Conservation (phyloP, 2,888 invertebrate genomes). For the Amphipyra berbera region DNA sequence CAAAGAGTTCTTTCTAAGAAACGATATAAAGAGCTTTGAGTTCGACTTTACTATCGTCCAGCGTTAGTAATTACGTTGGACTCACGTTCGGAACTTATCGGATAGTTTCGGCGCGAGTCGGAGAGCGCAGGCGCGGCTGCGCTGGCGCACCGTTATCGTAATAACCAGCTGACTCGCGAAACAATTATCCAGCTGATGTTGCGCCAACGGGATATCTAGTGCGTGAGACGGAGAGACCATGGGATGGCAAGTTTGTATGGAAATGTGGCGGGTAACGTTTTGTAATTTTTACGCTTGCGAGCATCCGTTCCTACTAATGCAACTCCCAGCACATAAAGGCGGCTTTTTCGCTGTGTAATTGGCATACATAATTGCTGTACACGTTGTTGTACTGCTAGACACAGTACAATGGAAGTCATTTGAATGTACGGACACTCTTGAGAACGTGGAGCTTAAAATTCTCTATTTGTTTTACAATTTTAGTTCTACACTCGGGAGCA, state of each 20-base stretch:
- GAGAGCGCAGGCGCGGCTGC: conserved; percentile 37
- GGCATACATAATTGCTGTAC: conserved; percentile 46
- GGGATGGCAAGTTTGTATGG: conserved; percentile 49
- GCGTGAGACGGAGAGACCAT: conserved; percentile 53
- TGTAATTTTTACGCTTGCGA: conserved; percentile 54
- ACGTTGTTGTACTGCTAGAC: conserved; percentile 39
- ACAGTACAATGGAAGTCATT: conserved; percentile 45
- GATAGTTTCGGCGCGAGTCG: conserved; percentile 50
- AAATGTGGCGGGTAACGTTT: conserved; percentile 51
- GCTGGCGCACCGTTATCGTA: conserved; percentile 72
- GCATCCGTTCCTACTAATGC: conserved; percentile 47
- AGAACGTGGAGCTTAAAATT: conserved; percentile 18
- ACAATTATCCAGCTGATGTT: conserved; percentile 75
- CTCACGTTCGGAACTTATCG: conserved; percentile 58
- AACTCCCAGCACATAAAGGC: conserved; percentile 43
- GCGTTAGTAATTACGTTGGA: conserved; percentile 38
- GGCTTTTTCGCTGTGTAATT: conserved; percentile 48
- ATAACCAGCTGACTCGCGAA: conserved; percentile 73
- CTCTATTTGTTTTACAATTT: background rate
- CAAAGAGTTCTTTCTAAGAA: conserved; percentile 44
- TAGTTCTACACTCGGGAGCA: conserved; percentile 1
- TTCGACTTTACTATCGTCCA: conserved; percentile 34
- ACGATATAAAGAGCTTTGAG: conserved; percentile 33
- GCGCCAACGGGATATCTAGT: conserved; percentile 62
- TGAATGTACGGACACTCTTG: conserved; percentile 32